Conservation (phyloP, 2,888 invertebrate genomes). For the Hyposoter didymator region DNA sequence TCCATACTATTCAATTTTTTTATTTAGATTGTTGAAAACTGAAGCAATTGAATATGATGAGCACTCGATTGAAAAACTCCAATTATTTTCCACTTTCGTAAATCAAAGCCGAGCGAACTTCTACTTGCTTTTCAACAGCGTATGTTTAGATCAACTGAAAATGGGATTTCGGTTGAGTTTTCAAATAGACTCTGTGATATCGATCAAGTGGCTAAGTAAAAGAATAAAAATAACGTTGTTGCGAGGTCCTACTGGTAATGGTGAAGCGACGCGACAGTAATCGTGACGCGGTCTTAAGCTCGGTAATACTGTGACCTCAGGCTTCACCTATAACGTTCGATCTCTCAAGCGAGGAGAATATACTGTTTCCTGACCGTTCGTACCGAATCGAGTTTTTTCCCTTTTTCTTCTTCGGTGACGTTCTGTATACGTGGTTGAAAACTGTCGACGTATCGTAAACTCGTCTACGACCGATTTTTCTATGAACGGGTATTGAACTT, state of each 20-base stretch:
- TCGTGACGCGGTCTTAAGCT: slow-evolving; percentile 37
- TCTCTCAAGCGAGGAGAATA: slow-evolving; percentile 47
- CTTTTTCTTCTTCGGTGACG: slow-evolving; percentile 12
- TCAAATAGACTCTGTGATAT: slow-evolving; percentile 23
- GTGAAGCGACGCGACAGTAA: neutral
- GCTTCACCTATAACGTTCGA: slow-evolving; percentile 16
- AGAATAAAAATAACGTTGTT: slow-evolving; percentile 48
- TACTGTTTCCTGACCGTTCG: slow-evolving; percentile 42
- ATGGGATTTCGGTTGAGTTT: slow-evolving; percentile 6
- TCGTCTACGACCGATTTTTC: slow-evolving; percentile 39
- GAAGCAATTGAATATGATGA: neutral
- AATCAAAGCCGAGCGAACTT: neutral
- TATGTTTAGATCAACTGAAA: neutral
- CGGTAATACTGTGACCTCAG: slow-evolving; percentile 41
- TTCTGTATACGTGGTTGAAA: slow-evolving; percentile 19
- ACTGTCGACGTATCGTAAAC: slow-evolving; percentile 36
- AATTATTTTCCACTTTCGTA: neutral
- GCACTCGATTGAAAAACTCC: neutral
- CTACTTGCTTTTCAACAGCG: neutral
- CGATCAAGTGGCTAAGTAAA: slow-evolving; percentile 32
- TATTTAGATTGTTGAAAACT: no score
- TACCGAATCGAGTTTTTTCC: slow-evolving; percentile 52
- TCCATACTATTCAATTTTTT: neutral
- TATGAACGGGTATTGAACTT: slow-evolving; percentile 5
- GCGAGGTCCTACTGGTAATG: slow-evolving; percentile 2